Base-by-base conservation (phyloP, 92 coral and sea anemone species). In the Palythoa grandiflora region DNA sequence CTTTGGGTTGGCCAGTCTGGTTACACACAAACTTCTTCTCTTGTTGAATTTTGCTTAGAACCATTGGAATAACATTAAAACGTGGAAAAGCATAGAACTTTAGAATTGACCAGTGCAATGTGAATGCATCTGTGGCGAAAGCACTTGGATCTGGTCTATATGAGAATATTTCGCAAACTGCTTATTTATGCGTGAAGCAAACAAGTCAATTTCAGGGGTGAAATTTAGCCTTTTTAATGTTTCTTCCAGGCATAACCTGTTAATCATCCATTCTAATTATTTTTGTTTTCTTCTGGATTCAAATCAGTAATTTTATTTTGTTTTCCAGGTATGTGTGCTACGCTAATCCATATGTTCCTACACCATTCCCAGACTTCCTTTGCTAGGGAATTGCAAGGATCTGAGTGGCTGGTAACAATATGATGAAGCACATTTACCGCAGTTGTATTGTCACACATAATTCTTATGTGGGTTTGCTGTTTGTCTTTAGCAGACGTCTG, bases 91-190 rank as follows among this genome's bases (percentile, higher is more conserved):
- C 78, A 28, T 87, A 68, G 54, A 77, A 87, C 0, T 66, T 78
- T 0, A 87, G 68, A 0, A 50, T 53, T 13, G 80, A 50, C 71
- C 85, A 87, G 0, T 88, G 36, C n/a, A 88, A 2, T 28, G 1
- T 80, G 36, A 80, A 88, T 1, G 83, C 83, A 52, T 88, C 78
- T 4, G 83, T 61, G 36, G 75, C 90, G 5, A 88, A 5, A 14
- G 88, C 91, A 48, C 38, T 38, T 50, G 79, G 88, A 53, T 89
- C 91, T 13, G 91, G 85, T 61, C 73, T 83, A 55, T 44, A 89
- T 12, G 84, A 83, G 16, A 73, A 83, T 88, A 75, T 21, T 53
- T 76, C 5, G 11, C 16, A 48, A 92, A 85, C 21, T 89, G 92
- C 0, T 89, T 38, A 52, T 88, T 77, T 9, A 91, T 38, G 11